These are phyloP conservation scores for Hoplodrina ambigua DNA, from an alignment of 2,888 invertebrate species.

Conservation along the genomic window DNA sequence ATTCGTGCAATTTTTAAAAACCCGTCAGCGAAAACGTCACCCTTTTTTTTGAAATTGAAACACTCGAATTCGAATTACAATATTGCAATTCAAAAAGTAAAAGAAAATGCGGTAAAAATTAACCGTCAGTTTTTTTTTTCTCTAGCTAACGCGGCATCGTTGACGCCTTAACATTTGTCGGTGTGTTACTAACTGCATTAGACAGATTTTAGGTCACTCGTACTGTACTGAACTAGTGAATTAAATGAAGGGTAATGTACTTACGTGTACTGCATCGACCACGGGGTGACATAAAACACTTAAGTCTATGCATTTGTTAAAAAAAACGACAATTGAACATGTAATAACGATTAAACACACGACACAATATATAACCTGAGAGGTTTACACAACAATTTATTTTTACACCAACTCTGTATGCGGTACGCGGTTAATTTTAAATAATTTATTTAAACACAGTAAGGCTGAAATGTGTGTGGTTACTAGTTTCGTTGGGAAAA, in stretches of 20 bases:
- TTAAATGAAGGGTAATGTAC: conserved; percentile 62
- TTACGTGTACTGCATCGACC: conserved; percentile 61
- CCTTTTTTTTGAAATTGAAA: conserved; percentile 33
- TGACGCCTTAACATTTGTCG: conserved; percentile 48
- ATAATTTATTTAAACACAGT: conserved; percentile 63
- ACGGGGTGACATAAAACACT: conserved; percentile 59
- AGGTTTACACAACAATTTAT: conserved; percentile 56
- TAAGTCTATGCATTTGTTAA: conserved; percentile 69
- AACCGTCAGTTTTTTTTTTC: conserved; percentile 34
- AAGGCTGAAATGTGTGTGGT: conserved; percentile 63
- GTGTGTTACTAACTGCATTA: conserved; percentile 82
- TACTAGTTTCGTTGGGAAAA: conserved; percentile 79
- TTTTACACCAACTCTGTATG: conserved; percentile 60
- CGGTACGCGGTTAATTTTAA: conserved; percentile 63
- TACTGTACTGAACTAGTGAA: conserved; percentile 68
- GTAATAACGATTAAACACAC: conserved; percentile 57
- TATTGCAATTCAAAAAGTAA: conserved; percentile 21
- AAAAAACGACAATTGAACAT: conserved; percentile 62
- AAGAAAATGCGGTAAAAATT: conserved; percentile 35
- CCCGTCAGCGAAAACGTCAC: conserved; percentile 44
- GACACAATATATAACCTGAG: conserved; percentile 55
- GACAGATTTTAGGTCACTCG: conserved; percentile 81
- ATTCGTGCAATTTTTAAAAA: conserved; percentile 62
- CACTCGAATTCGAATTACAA: conserved; percentile 8
- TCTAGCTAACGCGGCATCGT: conserved; percentile 35